Base-by-base conservation (phyloP, 2,113 vertebrate genomes). In the Mustela nigripes region DNA sequence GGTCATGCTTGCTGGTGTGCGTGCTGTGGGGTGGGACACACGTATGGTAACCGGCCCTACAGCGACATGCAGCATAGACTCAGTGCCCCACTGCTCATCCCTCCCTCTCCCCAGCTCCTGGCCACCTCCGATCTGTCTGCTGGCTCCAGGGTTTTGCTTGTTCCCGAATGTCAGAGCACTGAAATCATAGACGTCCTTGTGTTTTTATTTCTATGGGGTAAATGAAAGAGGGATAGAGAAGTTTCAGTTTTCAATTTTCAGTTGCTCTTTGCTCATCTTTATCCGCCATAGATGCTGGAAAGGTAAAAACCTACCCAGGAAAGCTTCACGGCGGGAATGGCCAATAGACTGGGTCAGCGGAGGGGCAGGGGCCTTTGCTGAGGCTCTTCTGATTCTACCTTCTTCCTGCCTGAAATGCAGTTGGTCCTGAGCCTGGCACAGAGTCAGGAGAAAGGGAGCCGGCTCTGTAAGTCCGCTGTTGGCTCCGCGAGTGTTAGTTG, bases 291-390 rank as follows among this genome's bases (percentile, higher is more conserved):
- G 50, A 4, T 21, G 26, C 26, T n/a, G 36, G 26, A 48, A 58
- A 65, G n/a, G 28, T 22, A 58, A 60, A 31, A 36, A 8, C 63
- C 14, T 31, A 31, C 5, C 7, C 50, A 28, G 11, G 2, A 69
- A 48, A 76, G 53, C 26, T 39, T 91, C 60, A 8, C 1, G 50
- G 62, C 19, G 22, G 48, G n/a, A 53, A 58, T 8, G 48, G 58
- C 3, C 14, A 6, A 3, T 7, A 31, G 39, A 24, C 5, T 21
- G 12, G 67, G 31, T 14, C 7, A 9, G 6, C 0, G 31, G 21
- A 16, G 45, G 24, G 28, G 1, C 16, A 3, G 12, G 16, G 53
- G 26, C 15, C 63, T 73, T 69, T 73, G 9, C 24, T 11, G 58
- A 31, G 58, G 5, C 24, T 89, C 24, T 88, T 53, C 82, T 5